Conservation (phyloP, 2,888 invertebrate genomes). For the Acronicta psi region DNA sequence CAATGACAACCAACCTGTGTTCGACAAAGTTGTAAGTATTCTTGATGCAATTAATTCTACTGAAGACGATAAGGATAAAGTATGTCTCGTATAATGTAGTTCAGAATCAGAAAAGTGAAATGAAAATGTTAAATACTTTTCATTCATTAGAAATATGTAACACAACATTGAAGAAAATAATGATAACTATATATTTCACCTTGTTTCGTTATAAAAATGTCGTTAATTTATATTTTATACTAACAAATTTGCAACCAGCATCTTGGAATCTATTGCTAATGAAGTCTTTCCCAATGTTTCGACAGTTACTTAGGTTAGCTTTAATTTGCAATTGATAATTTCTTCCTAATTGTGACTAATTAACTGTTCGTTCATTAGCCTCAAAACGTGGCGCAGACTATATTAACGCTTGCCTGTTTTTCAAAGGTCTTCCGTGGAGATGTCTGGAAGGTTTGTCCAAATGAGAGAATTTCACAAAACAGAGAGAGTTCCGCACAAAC, state of each 20-base stretch:
- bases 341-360: conserved; percentile 64
- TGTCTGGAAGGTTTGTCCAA: conserved; percentile 91
- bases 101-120: not conserved
- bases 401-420: conserved; percentile 85
- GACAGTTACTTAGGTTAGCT: conserved; percentile 40
- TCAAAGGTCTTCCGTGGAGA: conserved; percentile 91
- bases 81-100: not conserved
- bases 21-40: conserved; percentile 93
- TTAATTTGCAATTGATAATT: conserved; percentile 45
- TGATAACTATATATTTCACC: not conserved
- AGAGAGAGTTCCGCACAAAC: conserved; percentile 81
- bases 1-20: conserved; percentile 96
- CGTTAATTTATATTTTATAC: conserved; percentile 14
- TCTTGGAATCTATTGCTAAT: conserved; percentile 34
- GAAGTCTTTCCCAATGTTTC: conserved; percentile 24
- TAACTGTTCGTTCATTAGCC: conserved; percentile 71
- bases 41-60: conserved; percentile 5
- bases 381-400: conserved; percentile 81
- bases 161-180: not conserved
- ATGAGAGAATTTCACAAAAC: conserved; percentile 81
- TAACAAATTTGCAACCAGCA: conserved; percentile 24
- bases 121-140: not conserved
- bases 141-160: too few species aligned
- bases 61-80: not conserved
- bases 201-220: not conserved